Evolutionary conservation across 2,888 invertebrate species (phyloP).

Genomic region (Luperina nickerlii): DNA sequence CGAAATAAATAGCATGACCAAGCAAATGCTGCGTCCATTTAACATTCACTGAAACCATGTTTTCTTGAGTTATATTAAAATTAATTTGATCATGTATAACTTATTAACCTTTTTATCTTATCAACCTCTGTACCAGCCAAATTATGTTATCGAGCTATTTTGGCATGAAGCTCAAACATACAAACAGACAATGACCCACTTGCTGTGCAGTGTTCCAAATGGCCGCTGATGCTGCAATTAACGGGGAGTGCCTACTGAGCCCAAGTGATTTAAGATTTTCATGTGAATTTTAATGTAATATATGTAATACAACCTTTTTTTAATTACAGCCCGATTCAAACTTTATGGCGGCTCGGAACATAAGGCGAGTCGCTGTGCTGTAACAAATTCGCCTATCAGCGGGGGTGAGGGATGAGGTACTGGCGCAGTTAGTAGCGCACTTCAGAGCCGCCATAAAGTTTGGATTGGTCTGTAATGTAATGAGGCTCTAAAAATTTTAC

Average conservation of each 20-base stretch:
- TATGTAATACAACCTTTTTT: neutral
- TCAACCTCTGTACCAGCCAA: neutral
- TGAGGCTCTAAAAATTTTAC: neutral
- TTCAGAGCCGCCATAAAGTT: too few species aligned
- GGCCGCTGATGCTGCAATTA: slow-evolving; percentile 2
- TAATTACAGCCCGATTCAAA: neutral
- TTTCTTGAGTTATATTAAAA: neutral
- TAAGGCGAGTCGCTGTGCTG: neutral
- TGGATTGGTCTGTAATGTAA: too few species aligned
- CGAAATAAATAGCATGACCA: slow-evolving; percentile 12
- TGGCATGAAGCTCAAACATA: neutral
- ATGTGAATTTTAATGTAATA: slow-evolving; percentile 18
- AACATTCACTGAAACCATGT: neutral
- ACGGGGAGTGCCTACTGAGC: neutral
- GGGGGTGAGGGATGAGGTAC: too few species aligned
- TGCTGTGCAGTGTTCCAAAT: neutral
- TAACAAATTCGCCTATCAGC: neutral
- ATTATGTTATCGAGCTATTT: neutral
- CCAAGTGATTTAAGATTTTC: neutral
- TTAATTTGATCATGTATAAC: neutral
- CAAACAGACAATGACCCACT: neutral
- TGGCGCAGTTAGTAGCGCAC: too few species aligned
- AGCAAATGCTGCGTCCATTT: neutral
- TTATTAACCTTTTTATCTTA: neutral
- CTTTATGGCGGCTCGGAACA: neutral